Evolutionary conservation across 2,888 invertebrate genomes (phyloP).

Genomic region (Hypercompe scribonia): DNA sequence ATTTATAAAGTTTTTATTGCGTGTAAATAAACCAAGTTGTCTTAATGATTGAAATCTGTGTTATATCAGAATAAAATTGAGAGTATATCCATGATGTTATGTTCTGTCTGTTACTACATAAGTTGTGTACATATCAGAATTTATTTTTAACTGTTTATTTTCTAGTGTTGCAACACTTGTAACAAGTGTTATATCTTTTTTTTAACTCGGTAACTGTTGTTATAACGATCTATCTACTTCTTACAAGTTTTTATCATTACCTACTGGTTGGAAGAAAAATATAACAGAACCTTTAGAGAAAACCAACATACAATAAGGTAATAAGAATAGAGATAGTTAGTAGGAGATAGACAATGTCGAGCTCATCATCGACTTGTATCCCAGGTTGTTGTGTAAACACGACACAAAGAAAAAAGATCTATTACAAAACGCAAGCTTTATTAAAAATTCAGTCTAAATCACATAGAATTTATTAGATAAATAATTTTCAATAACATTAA

Average conservation of each 20-base stretch:
- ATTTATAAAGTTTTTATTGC: not conserved
- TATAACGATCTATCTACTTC: constrained; percentile 5
- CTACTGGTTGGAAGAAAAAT: not conserved
- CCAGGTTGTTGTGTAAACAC: constrained; percentile 60
- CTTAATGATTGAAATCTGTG: constrained; percentile 11
- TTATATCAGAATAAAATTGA: constrained; percentile 4
- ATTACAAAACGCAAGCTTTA: constrained; percentile 85
- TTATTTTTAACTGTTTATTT: constrained; percentile 51
- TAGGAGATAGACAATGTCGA: constrained; percentile 63
- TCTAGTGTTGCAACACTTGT: constrained; percentile 29
- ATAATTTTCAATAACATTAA: constrained; percentile 75
- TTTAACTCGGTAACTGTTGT: constrained; percentile 17
- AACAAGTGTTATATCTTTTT: constrained; percentile 27
- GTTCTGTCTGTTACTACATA: constrained; percentile 28
- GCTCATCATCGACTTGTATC: constrained; percentile 74
- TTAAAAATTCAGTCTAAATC: constrained; percentile 84
- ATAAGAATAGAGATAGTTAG: constrained; percentile 62
- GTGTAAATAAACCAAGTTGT: constrained; percentile 7
- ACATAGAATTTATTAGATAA: constrained; percentile 64
- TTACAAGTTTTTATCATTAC: not conserved
- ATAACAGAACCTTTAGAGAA: constrained; percentile 20
- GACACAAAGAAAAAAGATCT: constrained; percentile 73
- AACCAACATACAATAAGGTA: constrained; percentile 43
- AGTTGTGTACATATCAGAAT: constrained; percentile 10
- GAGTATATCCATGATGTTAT: constrained; percentile 38